phyloP scores from a whole-genome alignment of 2,888 invertebrate species.

The Caenorhabditis angaria region DNA sequence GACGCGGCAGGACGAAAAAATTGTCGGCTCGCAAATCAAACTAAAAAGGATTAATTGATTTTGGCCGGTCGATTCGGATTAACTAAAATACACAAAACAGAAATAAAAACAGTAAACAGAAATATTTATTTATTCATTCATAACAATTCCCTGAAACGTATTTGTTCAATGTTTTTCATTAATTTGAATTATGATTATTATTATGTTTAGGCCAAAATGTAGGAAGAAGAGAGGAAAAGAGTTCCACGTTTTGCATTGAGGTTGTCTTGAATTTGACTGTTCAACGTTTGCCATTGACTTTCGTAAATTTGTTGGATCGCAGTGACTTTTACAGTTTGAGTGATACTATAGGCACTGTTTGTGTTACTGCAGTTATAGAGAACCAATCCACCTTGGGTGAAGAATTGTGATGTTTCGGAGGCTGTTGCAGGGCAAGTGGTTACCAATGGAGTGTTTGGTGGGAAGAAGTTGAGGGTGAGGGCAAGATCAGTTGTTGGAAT shows the following conservation, averaged over 20 bases:
- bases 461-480: not conserved
- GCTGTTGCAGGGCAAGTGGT: not conserved
- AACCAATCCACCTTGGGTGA: slow-evolving; percentile 2
- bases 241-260: not conserved
- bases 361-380: not conserved
- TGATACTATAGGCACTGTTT: not conserved
- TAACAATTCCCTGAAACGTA: not conserved
- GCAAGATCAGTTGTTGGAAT: not conserved
- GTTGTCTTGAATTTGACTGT: not conserved
- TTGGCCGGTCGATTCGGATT: not conserved
- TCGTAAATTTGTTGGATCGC: slow-evolving; percentile 5
- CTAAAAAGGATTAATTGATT: not conserved
- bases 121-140: not conserved
- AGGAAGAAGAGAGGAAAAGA: not conserved
- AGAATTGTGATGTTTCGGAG: not conserved
- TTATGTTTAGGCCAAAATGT: not conserved
- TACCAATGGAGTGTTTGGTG: slow-evolving; percentile 3
- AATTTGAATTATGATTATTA: not conserved
- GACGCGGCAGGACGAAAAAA: not conserved
- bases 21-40: too few relatives aligned
- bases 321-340: not conserved
- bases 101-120: not conserved
- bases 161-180: too few relatives aligned
- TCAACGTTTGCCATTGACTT: slow-evolving; percentile 8
- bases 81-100: not conserved